phyloP scores from a whole-genome alignment of 1,140 invertebrate species.

The Apis cerana region DNA sequence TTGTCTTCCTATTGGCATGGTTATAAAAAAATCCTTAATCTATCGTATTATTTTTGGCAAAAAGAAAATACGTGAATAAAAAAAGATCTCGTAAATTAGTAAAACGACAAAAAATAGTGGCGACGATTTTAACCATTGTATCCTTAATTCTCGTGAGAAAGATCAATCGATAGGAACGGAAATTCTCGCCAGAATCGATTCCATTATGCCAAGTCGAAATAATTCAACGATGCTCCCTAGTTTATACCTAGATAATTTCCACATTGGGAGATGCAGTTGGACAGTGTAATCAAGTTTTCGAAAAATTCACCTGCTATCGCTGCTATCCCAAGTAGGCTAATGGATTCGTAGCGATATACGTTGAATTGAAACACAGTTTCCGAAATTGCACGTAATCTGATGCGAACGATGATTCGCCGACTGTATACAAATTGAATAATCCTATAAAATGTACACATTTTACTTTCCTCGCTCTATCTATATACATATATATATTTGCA shows the following conservation, averaged over 20 bases:
- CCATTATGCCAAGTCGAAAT: not conserved
- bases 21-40: no score
- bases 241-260: slow-evolving; percentile 40
- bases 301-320: slow-evolving; percentile 40
- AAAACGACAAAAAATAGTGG: not conserved
- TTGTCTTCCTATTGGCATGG: no score
- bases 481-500: not conserved
- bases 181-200: not conserved
- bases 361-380: slow-evolving; percentile 39
- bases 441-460: slow-evolving; percentile 27
- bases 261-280: not conserved
- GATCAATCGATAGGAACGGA: not conserved
- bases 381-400: slow-evolving; percentile 45
- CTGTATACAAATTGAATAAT: slow-evolving; percentile 33
- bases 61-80: no score
- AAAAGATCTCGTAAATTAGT: no score
- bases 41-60: no score
- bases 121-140: not conserved
- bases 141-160: not conserved
- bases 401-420: slow-evolving; percentile 34
- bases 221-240: slow-evolving; percentile 32
- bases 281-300: slow-evolving; percentile 53
- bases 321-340: slow-evolving; percentile 24
- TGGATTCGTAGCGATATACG: slow-evolving; percentile 28
- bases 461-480: slow-evolving; percentile 6